Evolutionary conservation across 2,113 vertebrate species (phyloP), one percentile per base, ranked within the genome.

Genomic region (Oreochromis niloticus): DNA sequence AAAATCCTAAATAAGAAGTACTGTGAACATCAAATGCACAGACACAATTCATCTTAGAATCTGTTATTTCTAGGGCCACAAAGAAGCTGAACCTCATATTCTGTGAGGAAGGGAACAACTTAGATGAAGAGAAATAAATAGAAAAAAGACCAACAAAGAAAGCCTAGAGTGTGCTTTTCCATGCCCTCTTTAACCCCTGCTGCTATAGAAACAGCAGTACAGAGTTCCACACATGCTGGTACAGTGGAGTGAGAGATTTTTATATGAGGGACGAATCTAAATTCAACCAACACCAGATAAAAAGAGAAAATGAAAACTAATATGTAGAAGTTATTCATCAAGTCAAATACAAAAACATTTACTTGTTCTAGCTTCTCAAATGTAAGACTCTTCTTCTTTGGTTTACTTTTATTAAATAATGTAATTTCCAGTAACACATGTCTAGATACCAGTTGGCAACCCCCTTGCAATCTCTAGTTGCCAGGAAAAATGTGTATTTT

Each of bases 181-280:
- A 22, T 75, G 73, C 27, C 63, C 80, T 56, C 71, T 27, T 78
- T 82, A 84, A 88, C 86, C 55, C 81, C 66, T 78, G 87, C 90
- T 86, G 90, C 46, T 80, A 36, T 30, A 87, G 78, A 86, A 93
- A 87, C 32, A 57, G 22, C 86, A 90, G 88, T 78, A 52, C 27
- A 12, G 50, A 6, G 12, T 43, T 57, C 50, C 81, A 90, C 66
- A 80, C 84, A 80, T 66, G 80, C 48, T 39, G 6, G 17, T 27
- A 73, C 2, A 7, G 7, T 14, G n/a, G 66, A 36, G 52, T 81
- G 52, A 27, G 27, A 27, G 34, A 27, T 36, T 48, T 43, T 88
- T 50, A 16, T 75, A 75, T 2, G 71, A 1, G 9, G 8, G 5
- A 27, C 1, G 4, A 19, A 6, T 5, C 81, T 54, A 86, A 12